A percentile compares a stretch with the other conserved stretches of the same genome.
Conservation (phyloP, 1,140 invertebrate genomes). For the Periplaneta americana region DNA sequence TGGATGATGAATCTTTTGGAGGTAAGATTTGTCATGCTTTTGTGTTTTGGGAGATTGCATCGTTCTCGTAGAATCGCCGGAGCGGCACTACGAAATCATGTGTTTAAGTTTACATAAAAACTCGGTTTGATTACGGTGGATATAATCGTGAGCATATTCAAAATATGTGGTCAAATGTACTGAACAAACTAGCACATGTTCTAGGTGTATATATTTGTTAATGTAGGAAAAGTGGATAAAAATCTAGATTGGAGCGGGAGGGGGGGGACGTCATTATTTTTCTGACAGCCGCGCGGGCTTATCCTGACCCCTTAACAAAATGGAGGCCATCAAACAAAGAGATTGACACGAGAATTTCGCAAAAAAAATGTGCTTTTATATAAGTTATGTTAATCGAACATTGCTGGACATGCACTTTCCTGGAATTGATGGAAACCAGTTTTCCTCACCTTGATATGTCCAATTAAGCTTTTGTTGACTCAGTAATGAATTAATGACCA, state of each 20-base stretch:
- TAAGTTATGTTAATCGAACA: background rate
- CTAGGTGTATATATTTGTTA: background rate
- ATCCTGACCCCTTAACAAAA: slow-evolving; percentile 53
- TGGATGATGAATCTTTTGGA: slow-evolving; percentile 69
- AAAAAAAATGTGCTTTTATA: background rate
- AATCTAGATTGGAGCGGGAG: slow-evolving; percentile 28
- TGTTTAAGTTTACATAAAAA: background rate
- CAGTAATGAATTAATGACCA: too few relatives aligned
- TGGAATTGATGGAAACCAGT: background rate
- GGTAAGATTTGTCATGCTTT: slow-evolving; percentile 48
- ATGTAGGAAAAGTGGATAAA: slow-evolving; percentile 29
- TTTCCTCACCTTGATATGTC: background rate
- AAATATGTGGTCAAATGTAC: background rate
- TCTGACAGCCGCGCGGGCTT: slow-evolving; percentile 41
- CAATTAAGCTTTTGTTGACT: background rate
- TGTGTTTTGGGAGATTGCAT: slow-evolving; percentile 16
- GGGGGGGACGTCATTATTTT: slow-evolving; percentile 41
- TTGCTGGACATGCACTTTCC: background rate
- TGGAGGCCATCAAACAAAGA: slow-evolving; percentile 58
- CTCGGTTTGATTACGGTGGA: background rate
- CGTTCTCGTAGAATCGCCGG: background rate
- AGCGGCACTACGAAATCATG: slow-evolving; percentile 10
- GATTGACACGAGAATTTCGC: slow-evolving; percentile 12
- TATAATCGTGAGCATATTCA: background rate
- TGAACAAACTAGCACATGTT: background rate